Conservation (phyloP, 2,113 vertebrate species). For the Argyrosomus japonicus region DNA sequence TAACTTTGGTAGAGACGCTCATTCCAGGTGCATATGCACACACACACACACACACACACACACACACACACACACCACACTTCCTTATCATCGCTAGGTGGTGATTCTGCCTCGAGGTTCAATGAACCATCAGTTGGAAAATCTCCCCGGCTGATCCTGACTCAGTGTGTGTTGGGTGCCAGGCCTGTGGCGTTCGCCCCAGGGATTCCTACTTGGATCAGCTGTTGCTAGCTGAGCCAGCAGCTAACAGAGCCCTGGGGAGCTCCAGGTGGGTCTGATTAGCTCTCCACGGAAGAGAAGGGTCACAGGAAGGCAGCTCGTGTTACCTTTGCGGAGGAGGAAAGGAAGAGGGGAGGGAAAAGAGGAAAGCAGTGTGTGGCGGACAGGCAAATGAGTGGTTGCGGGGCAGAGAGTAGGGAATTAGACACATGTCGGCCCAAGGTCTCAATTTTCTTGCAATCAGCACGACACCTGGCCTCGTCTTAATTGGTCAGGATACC, state of each 20-base stretch:
- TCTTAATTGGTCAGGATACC: constrained; percentile 83
- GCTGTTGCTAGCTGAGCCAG: constrained; percentile 81
- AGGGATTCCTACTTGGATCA: constrained; percentile 72
- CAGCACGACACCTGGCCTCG: constrained; percentile 81
- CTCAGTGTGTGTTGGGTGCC: constrained; percentile 65
- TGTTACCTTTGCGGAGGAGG: constrained; percentile 68
- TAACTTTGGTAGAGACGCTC: background rate
- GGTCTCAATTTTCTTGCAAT: constrained; percentile 79
- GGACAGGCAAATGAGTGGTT: constrained; percentile 66
- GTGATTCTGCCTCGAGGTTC: constrained; percentile 56
- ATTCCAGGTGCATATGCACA: constrained; percentile 29
- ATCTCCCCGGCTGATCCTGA: constrained; percentile 61
- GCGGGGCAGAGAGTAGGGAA: constrained; percentile 68
- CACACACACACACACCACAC: constrained; percentile 1
- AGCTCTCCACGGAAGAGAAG: constrained; percentile 77
- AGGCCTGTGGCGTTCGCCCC: constrained; percentile 53
- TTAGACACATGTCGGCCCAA: constrained; percentile 74
- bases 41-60: background rate
- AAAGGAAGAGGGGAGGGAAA: constrained; percentile 29
- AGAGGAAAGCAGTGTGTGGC: constrained; percentile 26
- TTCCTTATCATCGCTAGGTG: constrained; percentile 23
- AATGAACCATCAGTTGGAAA: constrained; percentile 67
- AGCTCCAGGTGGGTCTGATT: constrained; percentile 83
- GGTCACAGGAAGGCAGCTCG: constrained; percentile 80
- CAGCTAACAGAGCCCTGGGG: constrained; percentile 72